Base-by-base conservation (phyloP, 2,797 vertebrate species). In the Sciurus carolinensis region DNA sequence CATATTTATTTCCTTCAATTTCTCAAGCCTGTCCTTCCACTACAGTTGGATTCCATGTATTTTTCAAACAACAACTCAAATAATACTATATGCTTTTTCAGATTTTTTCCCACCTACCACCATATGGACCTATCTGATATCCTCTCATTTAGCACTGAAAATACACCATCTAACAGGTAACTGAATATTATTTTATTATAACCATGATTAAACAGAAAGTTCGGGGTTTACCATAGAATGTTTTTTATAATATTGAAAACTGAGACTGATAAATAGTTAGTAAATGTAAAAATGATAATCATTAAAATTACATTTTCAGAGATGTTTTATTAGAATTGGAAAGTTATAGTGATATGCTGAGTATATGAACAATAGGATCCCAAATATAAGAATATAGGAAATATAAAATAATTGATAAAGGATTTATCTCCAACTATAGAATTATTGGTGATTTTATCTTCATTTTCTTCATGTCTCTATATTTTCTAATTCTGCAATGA, bases 361-460 rank as follows among this genome's bases (percentile, higher is more conserved):
- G 39, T 95, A 36, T 42, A 82, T 15, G 7, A 69, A 82, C 2
- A 75, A 39, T 26, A 77, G 1, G 26, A 33, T n/a, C 1, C 18
- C 64, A 50, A 12, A 62, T 62, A 80, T n/a, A 62, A 81, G 24
- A 24, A 8, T 24, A n/a, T 2, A 42, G 6, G 52, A 73, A 50
- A 22, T 64, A 71, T 20, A 86, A 91, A 59, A 90, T 71, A 5
- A 3, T 81, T 20, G 54, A 57, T 57, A 57, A 18, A 93, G 5
- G 15, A 91, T 42, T 69, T 54, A 30, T 54, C 6, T 67, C 28
- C 64, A 75, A 87, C 11, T 89, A 1, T 33, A 69, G 5, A 84
- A 91, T 71, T 88, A 91, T 14, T n/a, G 17, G 11, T 94, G 20
- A 95, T 85, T 80, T 86, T 91, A 71, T 13, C 67, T n/a, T 52